Conservation (phyloP, 2,888 invertebrate species). For the Calephelis perditalis region DNA sequence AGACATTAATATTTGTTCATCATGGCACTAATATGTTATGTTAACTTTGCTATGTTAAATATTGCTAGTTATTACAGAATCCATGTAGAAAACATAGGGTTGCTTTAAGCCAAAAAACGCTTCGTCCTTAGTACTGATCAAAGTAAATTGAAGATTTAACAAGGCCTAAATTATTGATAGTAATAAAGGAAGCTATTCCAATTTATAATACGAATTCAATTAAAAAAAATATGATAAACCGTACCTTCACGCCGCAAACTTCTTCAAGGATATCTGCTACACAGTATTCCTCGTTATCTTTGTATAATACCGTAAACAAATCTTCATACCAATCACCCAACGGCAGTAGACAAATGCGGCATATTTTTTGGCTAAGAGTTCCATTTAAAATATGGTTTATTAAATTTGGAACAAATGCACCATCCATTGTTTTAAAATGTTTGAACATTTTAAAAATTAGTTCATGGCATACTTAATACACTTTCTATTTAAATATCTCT, state of each 20-base stretch:
- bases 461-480: conserved; percentile 12
- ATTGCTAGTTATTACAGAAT: too few relatives aligned
- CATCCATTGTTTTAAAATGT: conserved; percentile 39
- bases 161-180: too few relatives aligned
- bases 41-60: too few relatives aligned
- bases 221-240: neutral
- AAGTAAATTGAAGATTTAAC: too few relatives aligned
- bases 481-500: too few relatives aligned
- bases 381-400: conserved; percentile 58
- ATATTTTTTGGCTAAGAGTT: conserved; percentile 49
- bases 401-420: conserved; percentile 45
- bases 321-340: conserved; percentile 46
- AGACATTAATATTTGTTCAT: too few relatives aligned
- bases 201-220: neutral
- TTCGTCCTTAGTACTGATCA: too few relatives aligned
- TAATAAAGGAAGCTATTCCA: neutral
- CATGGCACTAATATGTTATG: too few relatives aligned
- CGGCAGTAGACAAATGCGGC: conserved; percentile 53
- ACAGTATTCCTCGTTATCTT: conserved; percentile 51
- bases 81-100: too few relatives aligned
- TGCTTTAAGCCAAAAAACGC: too few relatives aligned
- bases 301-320: conserved; percentile 56
- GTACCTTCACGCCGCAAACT: conserved; percentile 31
- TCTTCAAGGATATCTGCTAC: conserved; percentile 52
- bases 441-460: neutral